Base-by-base conservation (phyloP, 2,797 vertebrate genomes). In the Hoplostethus atlanticus region DNA sequence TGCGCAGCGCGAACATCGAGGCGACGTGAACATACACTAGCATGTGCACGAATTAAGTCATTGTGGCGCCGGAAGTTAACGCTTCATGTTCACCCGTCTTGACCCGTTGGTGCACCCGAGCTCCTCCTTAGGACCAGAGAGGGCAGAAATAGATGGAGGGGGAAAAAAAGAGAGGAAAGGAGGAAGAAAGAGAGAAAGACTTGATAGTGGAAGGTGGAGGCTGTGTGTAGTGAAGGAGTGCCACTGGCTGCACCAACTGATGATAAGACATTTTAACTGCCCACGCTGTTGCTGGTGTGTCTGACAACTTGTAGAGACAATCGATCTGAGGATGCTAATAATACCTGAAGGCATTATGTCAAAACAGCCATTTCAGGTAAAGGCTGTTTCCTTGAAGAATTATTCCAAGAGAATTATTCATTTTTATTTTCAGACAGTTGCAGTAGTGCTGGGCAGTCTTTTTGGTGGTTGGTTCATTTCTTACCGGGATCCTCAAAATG, bases 261-360 rank as follows among this genome's bases (percentile, higher is more conserved):
- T 79, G 63, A 77, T 47, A 48, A 52, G 77, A 74, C 61, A 65
- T 70, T 73, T 79, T 72, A 73, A 77, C 73, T 61, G 73, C 79
- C 73, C 74, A 74, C 72, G 56, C 77, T 56, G 68, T 62, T 60
- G 73, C 21, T 68, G 66, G 36, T 62, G 59, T 68, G 67, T 17
- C 15, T 54, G 67, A 73, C 61, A 60, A 61, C 47, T 57, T 58
- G 59, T 56, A 34, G 36, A 77, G 48, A 59, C 64, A 60, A 80
- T 81, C 38, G 46, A 84, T 80, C 47, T 46, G 57, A 77, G 8
- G 58, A 40, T 31, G n/a, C 71, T 70, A 69, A 80, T 70, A 69
- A 80, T 62, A 67, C 70, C 66, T 64, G 64, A 64, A 30, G 66
- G 69, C 55, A 83, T 76, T 16, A 68, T 51, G 78, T 73, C 50